These are phyloP conservation scores for Chironomus striatipennis DNA, from an alignment of 1,140 invertebrate genomes.

Conservation along the genomic window DNA sequence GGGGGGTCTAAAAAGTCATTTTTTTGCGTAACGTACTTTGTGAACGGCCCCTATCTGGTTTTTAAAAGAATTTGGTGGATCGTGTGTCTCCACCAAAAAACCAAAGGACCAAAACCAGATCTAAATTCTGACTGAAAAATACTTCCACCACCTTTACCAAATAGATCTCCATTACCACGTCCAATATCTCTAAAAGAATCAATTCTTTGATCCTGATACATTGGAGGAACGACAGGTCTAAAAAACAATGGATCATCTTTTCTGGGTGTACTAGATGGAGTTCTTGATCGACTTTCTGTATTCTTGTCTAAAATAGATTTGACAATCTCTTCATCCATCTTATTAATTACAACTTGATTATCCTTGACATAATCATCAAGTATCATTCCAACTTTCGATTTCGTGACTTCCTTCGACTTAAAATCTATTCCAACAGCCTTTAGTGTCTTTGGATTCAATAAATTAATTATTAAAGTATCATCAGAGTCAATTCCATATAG, in stretches of 20 bases:
- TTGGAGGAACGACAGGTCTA: slow-evolving; percentile 4
- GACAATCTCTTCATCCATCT: slow-evolving; percentile 42
- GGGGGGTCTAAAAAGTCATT: no score
- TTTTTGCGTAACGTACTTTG: no score
- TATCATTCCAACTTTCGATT: slow-evolving; percentile 35
- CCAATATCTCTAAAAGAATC: slow-evolving; percentile 47
- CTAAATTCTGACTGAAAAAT: slow-evolving; percentile 46
- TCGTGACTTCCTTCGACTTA: slow-evolving; percentile 38
- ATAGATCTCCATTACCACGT: slow-evolving; percentile 63
- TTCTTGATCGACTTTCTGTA: slow-evolving; percentile 33
- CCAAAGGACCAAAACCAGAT: slow-evolving; percentile 28
- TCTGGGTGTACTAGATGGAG: neutral
- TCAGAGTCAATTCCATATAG: slow-evolving; percentile 55
- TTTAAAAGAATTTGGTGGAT: neutral
- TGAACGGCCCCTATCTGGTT: no score
- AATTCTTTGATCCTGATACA: slow-evolving; percentile 6
- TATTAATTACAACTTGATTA: slow-evolving; percentile 39
- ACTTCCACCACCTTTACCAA: slow-evolving; percentile 59
- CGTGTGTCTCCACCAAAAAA: no score
- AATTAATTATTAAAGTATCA: slow-evolving; percentile 52
- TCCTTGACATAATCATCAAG: slow-evolving; percentile 41
- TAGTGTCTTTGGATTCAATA: slow-evolving; percentile 44
- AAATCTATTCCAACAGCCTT: slow-evolving; percentile 41
- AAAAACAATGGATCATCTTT: neutral
- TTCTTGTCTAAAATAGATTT: slow-evolving; percentile 30